Evolutionary conservation across 2,113 vertebrate genomes (phyloP).

Genomic region (Onychorhynchus coronatus): DNA sequence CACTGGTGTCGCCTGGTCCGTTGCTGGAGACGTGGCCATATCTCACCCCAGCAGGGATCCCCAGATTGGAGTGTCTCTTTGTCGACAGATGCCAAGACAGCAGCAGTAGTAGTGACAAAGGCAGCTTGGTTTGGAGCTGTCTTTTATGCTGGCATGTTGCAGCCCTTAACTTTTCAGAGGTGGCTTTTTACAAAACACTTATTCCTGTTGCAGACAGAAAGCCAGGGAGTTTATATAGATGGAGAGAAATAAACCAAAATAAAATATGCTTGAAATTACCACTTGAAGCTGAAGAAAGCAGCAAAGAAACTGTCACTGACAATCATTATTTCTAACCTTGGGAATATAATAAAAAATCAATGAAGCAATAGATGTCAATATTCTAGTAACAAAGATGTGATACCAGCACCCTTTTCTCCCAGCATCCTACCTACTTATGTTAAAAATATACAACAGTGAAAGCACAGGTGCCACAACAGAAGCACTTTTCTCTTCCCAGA

Average conservation of each 20-base stretch:
- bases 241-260: constrained; percentile 44
- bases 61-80: constrained; percentile 64
- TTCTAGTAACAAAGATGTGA: constrained; percentile 78
- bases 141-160: constrained; percentile 42
- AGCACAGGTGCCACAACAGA: not conserved
- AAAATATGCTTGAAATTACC: constrained; percentile 75
- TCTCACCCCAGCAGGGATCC: constrained; percentile 79
- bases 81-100: constrained; percentile 86
- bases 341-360: constrained; percentile 91
- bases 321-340: constrained; percentile 77
- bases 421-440: not conserved
- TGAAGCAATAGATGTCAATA: constrained; percentile 84
- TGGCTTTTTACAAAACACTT: not conserved
- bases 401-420: not conserved
- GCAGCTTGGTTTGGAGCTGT: not conserved
- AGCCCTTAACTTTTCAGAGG: constrained; percentile 24
- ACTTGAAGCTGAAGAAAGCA: constrained; percentile 70
- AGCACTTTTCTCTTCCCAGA: not conserved
- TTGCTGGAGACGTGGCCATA: constrained; percentile 75
- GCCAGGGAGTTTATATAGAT: not conserved
- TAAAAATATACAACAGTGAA: not conserved
- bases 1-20: constrained; percentile 73
- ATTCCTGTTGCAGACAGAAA: not conserved
- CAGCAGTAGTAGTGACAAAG: constrained; percentile 23
- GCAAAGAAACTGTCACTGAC: constrained; percentile 73